Evolutionary conservation across 2,113 vertebrate species (phyloP), one percentile per base, ranked within the genome.

Genomic region (Chlamydotis undulata): DNA sequence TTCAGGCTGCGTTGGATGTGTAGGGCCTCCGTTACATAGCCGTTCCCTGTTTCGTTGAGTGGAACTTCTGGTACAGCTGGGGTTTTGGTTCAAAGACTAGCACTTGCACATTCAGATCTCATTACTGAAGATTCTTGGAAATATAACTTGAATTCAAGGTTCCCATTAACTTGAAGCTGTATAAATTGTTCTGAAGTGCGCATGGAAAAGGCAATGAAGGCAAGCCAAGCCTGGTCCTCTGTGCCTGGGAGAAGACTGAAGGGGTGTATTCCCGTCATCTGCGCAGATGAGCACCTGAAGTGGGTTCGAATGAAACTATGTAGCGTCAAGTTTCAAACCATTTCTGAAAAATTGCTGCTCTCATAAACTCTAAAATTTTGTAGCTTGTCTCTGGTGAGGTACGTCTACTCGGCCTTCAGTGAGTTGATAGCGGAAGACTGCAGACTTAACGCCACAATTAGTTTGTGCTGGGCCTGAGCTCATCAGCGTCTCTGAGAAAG

Each of bases 321-420:
- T 6, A n/a, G 6, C n/a, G 10, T 35, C 0, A 7, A 26, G 2
- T 33, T 81, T 55, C 8, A 31, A 13, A 7, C 5, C 9, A 1
- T 19, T 95, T 70, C 25, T 60, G 65, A 47, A 45, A 23, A 39
- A 19, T n/a, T 81, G 55, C 18, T 74, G 7, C 28, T 52, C 8
- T 45, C 14, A 1, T 4, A 59, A 43, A 5, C n/a, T 4, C 28
- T 57, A 8, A 39, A 11, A 14, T 41, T 26, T n/a, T 17, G 7
- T 37, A 57, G 14, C 8, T 22, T 9, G 18, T 31, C 56, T 47
- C 14, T 83, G 15, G 26, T 12, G 7, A 7, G 21, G 24, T 29
- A 8, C 24, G 11, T 22, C 45, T 50, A 1, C 17, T 75, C 39
- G 25, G 33, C 2, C 24, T 50, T 50, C 0, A 3, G 19, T 65